phyloP scores from a whole-genome alignment of 2,797 vertebrate genomes.

The Spinus olivaceus region DNA sequence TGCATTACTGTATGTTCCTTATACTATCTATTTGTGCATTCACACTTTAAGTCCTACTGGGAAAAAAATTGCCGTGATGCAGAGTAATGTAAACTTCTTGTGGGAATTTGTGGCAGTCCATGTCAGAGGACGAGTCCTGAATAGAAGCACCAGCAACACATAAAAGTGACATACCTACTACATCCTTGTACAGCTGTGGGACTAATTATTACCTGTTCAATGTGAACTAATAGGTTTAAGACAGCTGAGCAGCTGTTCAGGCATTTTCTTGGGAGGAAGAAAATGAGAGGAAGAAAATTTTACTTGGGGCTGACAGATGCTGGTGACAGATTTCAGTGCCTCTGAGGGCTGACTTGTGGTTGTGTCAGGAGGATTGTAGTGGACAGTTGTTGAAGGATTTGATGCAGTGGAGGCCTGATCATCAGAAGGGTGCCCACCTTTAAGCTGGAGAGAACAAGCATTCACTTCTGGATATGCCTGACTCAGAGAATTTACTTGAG shows the following conservation, averaged over 20 bases:
- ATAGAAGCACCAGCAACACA: not conserved
- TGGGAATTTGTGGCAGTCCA: not conserved
- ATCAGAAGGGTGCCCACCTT: not conserved
- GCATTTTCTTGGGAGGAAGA: not conserved
- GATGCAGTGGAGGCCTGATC: not conserved
- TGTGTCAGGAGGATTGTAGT: not conserved
- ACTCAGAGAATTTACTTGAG: not conserved
- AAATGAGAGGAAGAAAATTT: not conserved
- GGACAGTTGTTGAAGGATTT: not conserved
- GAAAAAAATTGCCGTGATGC: not conserved
- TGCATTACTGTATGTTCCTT: not conserved
- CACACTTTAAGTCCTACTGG: not conserved
- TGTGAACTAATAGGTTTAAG: rapidly evolving
- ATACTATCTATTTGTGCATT: not conserved
- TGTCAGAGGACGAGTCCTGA: not conserved
- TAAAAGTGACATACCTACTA: not conserved
- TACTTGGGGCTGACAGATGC: not conserved
- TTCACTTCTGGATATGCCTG: not conserved
- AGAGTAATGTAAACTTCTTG: not conserved
- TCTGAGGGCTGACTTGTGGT: not conserved
- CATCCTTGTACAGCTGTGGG: not conserved
- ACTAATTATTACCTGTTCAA: not conserved
- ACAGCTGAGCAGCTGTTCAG: not conserved
- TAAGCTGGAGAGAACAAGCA: not conserved
- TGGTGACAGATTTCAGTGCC: rapidly evolving